A percentile compares a stretch with the other conserved stretches of the same genome.
Conservation (phyloP, 2,797 vertebrate genomes). For the Galago senegalensis region DNA sequence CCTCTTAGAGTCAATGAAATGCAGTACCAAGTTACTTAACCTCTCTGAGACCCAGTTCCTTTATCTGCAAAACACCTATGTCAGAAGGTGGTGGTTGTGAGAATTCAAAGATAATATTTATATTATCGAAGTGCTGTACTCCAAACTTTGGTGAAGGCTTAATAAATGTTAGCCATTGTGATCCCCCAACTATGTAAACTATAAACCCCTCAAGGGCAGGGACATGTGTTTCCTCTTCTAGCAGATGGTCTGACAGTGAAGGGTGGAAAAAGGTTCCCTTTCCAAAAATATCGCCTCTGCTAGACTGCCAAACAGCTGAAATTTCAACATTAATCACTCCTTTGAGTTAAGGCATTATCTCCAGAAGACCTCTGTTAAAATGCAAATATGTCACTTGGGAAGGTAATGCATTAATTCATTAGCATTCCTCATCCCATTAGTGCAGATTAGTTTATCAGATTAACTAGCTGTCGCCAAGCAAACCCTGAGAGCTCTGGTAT, state of each 20-base stretch:
- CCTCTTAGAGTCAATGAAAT: conserved; percentile 60
- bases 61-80: conserved; percentile 63
- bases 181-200: conserved; percentile 76
- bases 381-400: conserved; percentile 83
- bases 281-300: conserved; percentile 72
- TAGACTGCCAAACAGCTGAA: conserved; percentile 75
- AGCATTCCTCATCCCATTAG: conserved; percentile 82
- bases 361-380: conserved; percentile 82
- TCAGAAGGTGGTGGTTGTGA: conserved; percentile 13
- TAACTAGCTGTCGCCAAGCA: conserved; percentile 65
- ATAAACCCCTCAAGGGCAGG: conserved; percentile 79
- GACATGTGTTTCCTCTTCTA: conserved; percentile 53
- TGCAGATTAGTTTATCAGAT: conserved; percentile 79
- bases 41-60: conserved; percentile 19
- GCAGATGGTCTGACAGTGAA: conserved; percentile 68
- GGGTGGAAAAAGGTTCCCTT: conserved; percentile 65
- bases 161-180: conserved; percentile 74
- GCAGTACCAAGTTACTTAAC: conserved; percentile 61
- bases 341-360: conserved; percentile 82
- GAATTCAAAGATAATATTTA: conserved; percentile 75
- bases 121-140: not conserved
- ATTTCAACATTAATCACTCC: conserved; percentile 81
- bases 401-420: conserved; percentile 80
- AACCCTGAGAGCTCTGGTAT: conserved; percentile 35
- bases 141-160: conserved; percentile 45